Base-by-base conservation (phyloP, 2,113 vertebrate species). In the Cyprichromis sp. region DNA sequence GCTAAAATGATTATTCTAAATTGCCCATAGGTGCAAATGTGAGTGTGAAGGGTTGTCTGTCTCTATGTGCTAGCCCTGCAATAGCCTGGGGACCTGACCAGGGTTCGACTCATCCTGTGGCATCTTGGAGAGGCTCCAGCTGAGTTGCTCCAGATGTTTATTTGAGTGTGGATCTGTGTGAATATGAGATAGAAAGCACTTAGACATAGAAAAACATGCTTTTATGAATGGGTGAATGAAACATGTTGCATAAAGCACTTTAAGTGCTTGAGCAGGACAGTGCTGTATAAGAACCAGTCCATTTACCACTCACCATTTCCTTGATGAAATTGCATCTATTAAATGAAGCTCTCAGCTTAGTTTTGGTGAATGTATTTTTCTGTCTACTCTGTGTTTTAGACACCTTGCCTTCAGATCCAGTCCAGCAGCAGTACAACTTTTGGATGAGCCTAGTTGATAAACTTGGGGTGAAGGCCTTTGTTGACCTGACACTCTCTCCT, bases 361-460 rank as follows among this genome's bases (percentile, higher is more conserved):
- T 73, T 73, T 73, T 45, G 24, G 26, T 82, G 5, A 78, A 68
- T 40, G 16, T 1, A 3, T 3, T 3, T 68, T 66, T 40, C 6
- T 42, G 5, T 19, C n/a, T 52, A 38, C 14, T 8, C 21, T 54
- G 5, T 80, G 45, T 78, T 86, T 21, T 40, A 98, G 97, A 98
- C 79, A 50, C 92, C 1, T 66, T 98, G 24, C 97, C 98, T 0
- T 96, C 97, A 1, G 98, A 98, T 91, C 98, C 98, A 0, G 95
- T 98, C 19, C 97, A 98, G 96, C 96, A 97, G 2, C 97, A 98
- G 93, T 98, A 98, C 11, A 97, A 97, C 90, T 98, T 97, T 29
- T 98, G 97, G 97, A 89, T 98, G 86, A 98, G 97, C 89, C 95
- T 98, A 13, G 97, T 98, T 42, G 98, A 98, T 95, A 97, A 97